Base-by-base conservation (phyloP, 2,113 vertebrate genomes). In the Fukomys damarensis region DNA sequence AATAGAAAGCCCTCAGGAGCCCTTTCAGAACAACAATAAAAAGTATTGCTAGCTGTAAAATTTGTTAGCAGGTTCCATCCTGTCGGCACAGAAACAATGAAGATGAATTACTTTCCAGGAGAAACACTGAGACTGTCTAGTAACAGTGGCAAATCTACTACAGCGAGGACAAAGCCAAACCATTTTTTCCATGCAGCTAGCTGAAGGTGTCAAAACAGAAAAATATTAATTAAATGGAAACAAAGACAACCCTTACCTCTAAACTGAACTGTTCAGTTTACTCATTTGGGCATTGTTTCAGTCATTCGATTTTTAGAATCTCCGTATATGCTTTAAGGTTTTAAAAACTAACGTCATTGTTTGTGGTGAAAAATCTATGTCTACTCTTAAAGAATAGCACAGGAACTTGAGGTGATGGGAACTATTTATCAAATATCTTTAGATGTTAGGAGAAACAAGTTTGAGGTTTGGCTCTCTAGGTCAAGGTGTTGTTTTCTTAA, bases 41-140 rank as follows among this genome's bases (percentile, higher is more conserved):
- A 98, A 97, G 97, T 97, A 98, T 91, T 98, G 90, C 92, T 98
- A 94, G 95, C 94, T 98, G 96, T 98, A 98, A 97, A 98, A 98
- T 86, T 96, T 97, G 96, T 98, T 97, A 98, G 94, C 95, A 97
- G 92, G 84, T 97, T 98, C 96, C 97, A 86, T 97, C 97, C 97
- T 98, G 94, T 98, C 97, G 74, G 83, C 96, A 97, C 89, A 95
- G 97, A 98, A 98, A 95, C 13, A 49, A 98, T 95, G 97, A 98
- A 98, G 97, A 98, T 96, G 92, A 98, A 98, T 97, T 98, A 65
- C 54, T 11, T 93, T 96, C 93, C 49, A 79, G 88, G 97, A 41
- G 89, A 98, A 98, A 97, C 88, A 96, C 63, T 58, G 92, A 97
- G 86, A 97, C 96, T 89, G 96, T 65, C 65, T 74, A 93, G 95